phyloP scores from a whole-genome alignment of 1,140 invertebrate genomes.

The Pemphigus obesinymphae region DNA sequence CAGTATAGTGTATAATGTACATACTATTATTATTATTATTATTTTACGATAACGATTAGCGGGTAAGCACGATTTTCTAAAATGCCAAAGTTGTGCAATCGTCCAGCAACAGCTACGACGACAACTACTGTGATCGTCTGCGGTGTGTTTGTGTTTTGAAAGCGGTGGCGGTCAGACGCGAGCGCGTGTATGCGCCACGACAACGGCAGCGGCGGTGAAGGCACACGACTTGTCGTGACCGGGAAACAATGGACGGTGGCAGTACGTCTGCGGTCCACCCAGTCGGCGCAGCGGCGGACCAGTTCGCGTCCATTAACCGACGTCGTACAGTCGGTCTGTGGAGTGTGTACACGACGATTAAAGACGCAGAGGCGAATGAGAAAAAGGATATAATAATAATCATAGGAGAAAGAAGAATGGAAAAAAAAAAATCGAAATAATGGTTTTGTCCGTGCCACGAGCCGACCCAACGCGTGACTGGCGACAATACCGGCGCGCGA shows the following conservation, averaged over 20 bases:
- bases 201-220: not conserved
- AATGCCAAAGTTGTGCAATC: slow-evolving; percentile 25
- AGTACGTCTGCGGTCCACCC: slow-evolving; percentile 11
- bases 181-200: not conserved
- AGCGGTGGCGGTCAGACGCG: not conserved
- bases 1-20: too few species aligned
- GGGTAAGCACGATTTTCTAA: not conserved
- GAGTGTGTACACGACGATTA: slow-evolving; percentile 25
- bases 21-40: not conserved
- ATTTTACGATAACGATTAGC: not conserved
- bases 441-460: slow-evolving; percentile 39
- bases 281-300: not conserved
- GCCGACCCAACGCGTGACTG: slow-evolving; percentile 33
- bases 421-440: slow-evolving; percentile 36
- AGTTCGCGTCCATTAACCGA: slow-evolving; percentile 13
- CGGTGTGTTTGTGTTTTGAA: slow-evolving; percentile 9
- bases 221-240: slow-evolving; percentile 41
- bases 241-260: slow-evolving; percentile 39
- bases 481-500: slow-evolving; percentile 4
- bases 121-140: not conserved
- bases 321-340: not conserved
- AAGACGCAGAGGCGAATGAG: not conserved
- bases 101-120: not conserved
- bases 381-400: slow-evolving; percentile 7
- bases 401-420: not conserved